These are phyloP conservation scores for Cyrtodaria siliqua DNA, from an alignment of 2,888 invertebrate genomes.

Conservation along the genomic window DNA sequence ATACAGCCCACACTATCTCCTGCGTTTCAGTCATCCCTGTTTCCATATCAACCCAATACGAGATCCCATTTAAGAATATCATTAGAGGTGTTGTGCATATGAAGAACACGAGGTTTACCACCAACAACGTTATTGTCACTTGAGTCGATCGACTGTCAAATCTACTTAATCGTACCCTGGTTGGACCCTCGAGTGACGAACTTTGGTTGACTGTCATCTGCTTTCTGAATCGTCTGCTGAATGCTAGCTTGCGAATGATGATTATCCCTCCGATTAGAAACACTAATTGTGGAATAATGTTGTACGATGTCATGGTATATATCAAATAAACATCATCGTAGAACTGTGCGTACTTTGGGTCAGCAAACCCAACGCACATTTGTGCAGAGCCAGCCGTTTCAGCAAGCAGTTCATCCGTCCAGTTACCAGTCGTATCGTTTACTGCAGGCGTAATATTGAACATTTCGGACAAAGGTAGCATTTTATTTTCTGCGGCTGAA, in stretches of 20 bases:
- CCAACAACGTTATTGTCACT: conserved; percentile 14
- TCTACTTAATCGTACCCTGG: too few relatives aligned
- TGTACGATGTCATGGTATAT: neutral
- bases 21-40: conserved; percentile 24
- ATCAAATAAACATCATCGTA: conserved; percentile 1
- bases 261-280: conserved; percentile 17
- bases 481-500: too few relatives aligned
- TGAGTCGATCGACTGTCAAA: neutral
- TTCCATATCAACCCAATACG: conserved; percentile 8
- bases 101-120: conserved; percentile 24
- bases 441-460: too few relatives aligned
- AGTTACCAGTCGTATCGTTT: too few relatives aligned
- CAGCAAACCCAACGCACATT: conserved; percentile 9
- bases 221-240: neutral
- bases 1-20: conserved; percentile 27
- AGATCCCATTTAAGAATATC: conserved; percentile 9
- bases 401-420: too few relatives aligned
- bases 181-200: too few relatives aligned
- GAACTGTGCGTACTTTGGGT: neutral
- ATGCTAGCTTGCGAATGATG: conserved; percentile 3
- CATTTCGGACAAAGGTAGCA: too few relatives aligned
- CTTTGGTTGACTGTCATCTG: neutral
- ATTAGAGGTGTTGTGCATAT: conserved; percentile 8
- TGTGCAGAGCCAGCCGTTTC: too few relatives aligned
- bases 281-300: conserved; percentile 9